Percentiles rank a stretch among this genome's conserved stretches.
These are phyloP conservation scores for Crypturellus tataupa DNA, from an alignment of 2,797 vertebrate species.

Conservation along the genomic window DNA sequence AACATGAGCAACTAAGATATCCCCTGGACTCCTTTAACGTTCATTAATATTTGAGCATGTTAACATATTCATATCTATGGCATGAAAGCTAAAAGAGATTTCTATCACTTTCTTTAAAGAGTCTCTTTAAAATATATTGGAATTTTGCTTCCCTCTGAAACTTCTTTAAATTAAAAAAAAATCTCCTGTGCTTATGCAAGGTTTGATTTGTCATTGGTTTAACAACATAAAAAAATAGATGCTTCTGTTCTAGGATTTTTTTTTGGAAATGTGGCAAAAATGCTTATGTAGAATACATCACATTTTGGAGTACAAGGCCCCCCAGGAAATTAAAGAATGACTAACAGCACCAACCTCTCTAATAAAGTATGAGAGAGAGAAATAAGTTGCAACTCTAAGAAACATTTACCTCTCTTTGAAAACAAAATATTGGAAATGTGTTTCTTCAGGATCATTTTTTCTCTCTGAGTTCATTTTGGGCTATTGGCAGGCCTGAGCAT, in stretches of 20 bases:
- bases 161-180: background rate
- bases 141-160: background rate
- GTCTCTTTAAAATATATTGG: background rate
- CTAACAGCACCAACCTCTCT: background rate
- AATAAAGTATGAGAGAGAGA: background rate
- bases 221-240: background rate
- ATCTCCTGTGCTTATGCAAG: background rate
- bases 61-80: background rate
- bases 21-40: background rate
- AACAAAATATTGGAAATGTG: background rate
- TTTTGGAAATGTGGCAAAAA: background rate
- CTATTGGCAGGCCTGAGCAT: background rate
- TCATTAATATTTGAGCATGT: background rate
- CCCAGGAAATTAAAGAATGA: background rate
- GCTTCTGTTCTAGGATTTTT: background rate
- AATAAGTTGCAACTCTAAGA: background rate
- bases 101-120: background rate
- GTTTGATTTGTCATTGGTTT: background rate
- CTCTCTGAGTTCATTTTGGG: background rate
- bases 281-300: background rate
- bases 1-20: conserved; percentile 36
- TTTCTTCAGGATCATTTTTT: background rate
- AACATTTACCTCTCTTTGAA: background rate
- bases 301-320: background rate
- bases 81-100: background rate